phyloP scores from a whole-genome alignment of 2,113 vertebrate species.

The Marmota monax region DNA sequence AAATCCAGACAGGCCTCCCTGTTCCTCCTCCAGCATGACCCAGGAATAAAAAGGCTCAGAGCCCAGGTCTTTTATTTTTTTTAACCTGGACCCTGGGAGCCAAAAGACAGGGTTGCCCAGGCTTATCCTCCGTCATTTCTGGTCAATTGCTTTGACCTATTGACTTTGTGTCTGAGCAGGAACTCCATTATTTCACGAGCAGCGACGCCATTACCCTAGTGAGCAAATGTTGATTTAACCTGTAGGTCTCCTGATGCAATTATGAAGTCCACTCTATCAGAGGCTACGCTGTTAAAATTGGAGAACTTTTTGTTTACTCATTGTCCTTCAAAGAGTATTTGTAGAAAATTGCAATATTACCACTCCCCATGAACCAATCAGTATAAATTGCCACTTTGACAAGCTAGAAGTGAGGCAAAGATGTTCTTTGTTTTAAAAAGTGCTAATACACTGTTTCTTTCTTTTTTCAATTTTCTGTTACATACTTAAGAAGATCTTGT shows the following conservation, averaged over 20 bases:
- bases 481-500: not conserved
- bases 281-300: conserved; percentile 58
- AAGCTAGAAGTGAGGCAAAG: not conserved
- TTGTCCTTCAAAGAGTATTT: conserved; percentile 41
- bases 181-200: conserved; percentile 73
- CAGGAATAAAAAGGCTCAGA: not conserved
- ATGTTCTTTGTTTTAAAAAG: conserved; percentile 41
- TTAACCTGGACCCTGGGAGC: conserved; percentile 10
- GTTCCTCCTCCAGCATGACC: not conserved
- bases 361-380: not conserved
- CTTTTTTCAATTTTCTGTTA: not conserved
- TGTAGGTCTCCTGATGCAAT: conserved; percentile 79
- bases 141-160: conserved; percentile 88
- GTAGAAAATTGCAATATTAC: conserved; percentile 12
- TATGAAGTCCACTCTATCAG: conserved; percentile 76
- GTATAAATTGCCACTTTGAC: not conserved
- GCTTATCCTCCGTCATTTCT: conserved; percentile 68
- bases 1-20: not conserved
- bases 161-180: conserved; percentile 80
- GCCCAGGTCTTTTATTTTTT: conserved; percentile 26
- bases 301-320: conserved; percentile 74
- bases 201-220: conserved; percentile 69
- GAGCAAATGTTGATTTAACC: conserved; percentile 88
- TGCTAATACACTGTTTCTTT: not conserved
- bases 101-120: conserved; percentile 15